Conservation (phyloP, 2,797 vertebrate genomes). For the Acanthiza pusilla region DNA sequence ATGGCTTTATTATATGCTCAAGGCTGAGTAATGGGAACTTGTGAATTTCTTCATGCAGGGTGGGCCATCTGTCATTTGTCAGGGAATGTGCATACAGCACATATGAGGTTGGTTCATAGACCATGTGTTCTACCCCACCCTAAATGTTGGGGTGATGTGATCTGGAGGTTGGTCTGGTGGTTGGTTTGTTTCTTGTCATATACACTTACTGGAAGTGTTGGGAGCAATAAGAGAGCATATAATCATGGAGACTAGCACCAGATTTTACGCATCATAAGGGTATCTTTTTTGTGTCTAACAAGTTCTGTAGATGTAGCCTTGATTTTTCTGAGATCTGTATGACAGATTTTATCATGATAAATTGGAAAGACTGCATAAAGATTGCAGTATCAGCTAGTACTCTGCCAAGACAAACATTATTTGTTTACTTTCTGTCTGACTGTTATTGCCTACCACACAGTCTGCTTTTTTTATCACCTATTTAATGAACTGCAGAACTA, state of each 20-base stretch:
- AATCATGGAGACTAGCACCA: not conserved
- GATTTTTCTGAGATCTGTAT: not conserved
- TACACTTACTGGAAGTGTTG: not conserved
- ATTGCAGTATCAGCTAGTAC: not conserved
- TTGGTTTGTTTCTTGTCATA: not conserved
- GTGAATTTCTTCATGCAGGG: not conserved
- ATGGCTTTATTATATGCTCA: not conserved
- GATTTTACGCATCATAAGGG: not conserved
- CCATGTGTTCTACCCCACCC: not conserved
- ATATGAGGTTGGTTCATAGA: not conserved
- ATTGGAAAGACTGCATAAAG: not conserved
- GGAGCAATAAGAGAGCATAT: not conserved
- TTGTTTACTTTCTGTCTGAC: not conserved
- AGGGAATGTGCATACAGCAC: not conserved
- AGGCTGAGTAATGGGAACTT: not conserved
- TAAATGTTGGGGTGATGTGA: not conserved
- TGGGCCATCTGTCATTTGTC: not conserved
- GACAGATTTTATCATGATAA: not conserved
- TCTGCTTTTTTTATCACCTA: conserved; percentile 4
- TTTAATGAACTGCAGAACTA: conserved; percentile 16
- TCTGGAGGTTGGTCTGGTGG: not conserved
- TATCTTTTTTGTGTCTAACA: not conserved
- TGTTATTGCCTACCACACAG: not conserved
- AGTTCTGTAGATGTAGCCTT: not conserved
- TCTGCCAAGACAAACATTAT: not conserved